These are phyloP conservation scores for Anguilla marmorata DNA, from an alignment of 2,797 vertebrate genomes.

Conservation along the genomic window DNA sequence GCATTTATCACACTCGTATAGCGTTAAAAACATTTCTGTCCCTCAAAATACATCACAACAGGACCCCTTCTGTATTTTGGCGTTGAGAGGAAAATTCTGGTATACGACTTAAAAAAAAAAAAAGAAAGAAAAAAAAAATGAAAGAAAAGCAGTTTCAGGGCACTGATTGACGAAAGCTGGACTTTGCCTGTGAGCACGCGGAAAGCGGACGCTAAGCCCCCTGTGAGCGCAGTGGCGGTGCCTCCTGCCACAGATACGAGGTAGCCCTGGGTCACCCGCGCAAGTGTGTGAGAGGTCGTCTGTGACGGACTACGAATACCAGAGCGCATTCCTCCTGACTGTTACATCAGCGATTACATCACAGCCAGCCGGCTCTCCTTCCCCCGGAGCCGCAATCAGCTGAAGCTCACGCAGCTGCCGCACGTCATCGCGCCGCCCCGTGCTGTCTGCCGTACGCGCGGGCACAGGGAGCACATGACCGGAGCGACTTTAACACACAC, in stretches of 20 bases:
- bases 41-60: not conserved
- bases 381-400: not conserved
- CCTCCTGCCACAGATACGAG: not conserved
- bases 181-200: not conserved
- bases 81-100: not conserved
- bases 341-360: slow-evolving; percentile 8
- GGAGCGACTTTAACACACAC: too few relatives aligned
- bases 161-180: not conserved
- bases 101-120: not conserved
- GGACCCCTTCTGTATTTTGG: not conserved
- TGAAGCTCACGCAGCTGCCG: not conserved
- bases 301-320: slow-evolving; percentile 2
- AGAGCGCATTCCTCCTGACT: not conserved
- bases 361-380: not conserved
- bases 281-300: not conserved
- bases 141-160: not conserved
- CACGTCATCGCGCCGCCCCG: not conserved
- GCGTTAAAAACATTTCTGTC: not conserved
- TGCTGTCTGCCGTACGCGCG: not conserved
- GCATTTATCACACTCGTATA: not conserved
- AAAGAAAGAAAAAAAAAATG: too few relatives aligned
- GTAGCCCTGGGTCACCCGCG: not conserved
- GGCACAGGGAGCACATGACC: not conserved
- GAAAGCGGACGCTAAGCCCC: not conserved
- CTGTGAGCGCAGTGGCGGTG: not conserved